Evolutionary conservation across 2,888 invertebrate genomes (phyloP), one percentile per base, ranked within the genome.

Genomic region (Eumacrocentrus americanus): DNA sequence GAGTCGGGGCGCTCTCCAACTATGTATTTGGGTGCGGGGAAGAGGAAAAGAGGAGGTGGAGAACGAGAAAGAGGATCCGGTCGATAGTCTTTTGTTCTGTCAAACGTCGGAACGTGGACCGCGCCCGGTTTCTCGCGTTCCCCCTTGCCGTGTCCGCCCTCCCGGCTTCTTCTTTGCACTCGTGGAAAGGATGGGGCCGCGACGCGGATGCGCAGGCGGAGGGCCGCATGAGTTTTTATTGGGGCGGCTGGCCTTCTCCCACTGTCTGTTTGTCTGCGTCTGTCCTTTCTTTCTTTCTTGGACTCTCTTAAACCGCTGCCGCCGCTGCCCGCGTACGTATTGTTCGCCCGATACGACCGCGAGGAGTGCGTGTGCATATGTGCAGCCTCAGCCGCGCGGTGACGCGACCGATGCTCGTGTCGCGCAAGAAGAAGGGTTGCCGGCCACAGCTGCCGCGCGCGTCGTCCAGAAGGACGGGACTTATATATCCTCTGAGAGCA

Each of bases 1-100:
- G 40, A 29, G 18, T 20, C 16, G 23, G n/a, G n/a, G n/a, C n/a
- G 12, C 12, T 37, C 23, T 38, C 34, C 50, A n/a, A 52, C 46
- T 53, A 53, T 37, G 46, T 47, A 61, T 60, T 61, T 59, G 18
- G 54, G 52, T 48, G 52, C 44, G 14, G 6, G 57, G 54, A 38
- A 37, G n/a, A n/a, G n/a, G 48, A 51, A 37, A 52, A 50, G 16
- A 9, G 35, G 50, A 53, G 59, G 35, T 29, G 47, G 52, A 54
- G 35, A 38, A 23, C 23, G 47, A 23, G 20, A 37, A 22, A 22
- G 51, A 59, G 60, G 63, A 66, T 67, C 64, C 68, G 73, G 71
- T 74, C 74, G 73, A 75, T 75, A 73, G 74, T 74, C 79, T 79
- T 79, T 80, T 80, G 79, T 80, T 76, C 79, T 80, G 79, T 79